Evolutionary conservation across 2,888 invertebrate genomes (phyloP).

Genomic region (Ariolimax columbianus): DNA sequence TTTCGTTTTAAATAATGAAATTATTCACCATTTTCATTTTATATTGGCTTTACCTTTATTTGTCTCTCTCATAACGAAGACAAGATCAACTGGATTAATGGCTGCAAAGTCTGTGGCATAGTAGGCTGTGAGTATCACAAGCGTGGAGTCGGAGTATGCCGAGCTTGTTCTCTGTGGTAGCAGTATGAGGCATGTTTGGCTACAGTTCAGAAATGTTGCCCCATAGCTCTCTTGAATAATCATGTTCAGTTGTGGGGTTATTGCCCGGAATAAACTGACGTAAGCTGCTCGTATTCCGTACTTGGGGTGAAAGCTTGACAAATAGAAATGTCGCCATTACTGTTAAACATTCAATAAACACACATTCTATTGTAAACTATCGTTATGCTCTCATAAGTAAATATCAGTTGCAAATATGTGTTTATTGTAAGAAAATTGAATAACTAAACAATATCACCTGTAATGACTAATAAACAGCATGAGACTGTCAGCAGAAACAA

Average conservation of each 20-base stretch:
- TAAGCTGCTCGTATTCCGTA: conserved; percentile 38
- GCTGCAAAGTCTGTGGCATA: conserved; percentile 58
- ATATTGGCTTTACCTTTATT: conserved; percentile 10
- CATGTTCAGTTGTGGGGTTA: neutral
- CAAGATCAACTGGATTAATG: conserved; percentile 64
- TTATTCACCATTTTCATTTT: no score
- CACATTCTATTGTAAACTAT: no score
- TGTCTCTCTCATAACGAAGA: conserved; percentile 59
- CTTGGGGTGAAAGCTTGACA: conserved; percentile 30
- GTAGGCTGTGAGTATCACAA: conserved; percentile 41
- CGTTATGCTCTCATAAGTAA: no score
- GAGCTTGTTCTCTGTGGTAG: conserved; percentile 51
- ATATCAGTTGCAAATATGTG: no score
- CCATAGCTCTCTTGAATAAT: conserved; percentile 52
- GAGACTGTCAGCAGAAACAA: no score
- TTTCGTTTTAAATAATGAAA: no score
- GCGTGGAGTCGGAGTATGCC: conserved; percentile 30
- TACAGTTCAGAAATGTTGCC: conserved; percentile 37
- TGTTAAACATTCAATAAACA: no score
- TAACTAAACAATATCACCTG: no score
- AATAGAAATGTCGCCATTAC: no score
- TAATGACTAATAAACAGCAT: no score
- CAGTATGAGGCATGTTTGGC: conserved; percentile 36
- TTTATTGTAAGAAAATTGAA: no score
- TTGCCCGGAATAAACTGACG: neutral